Evolutionary conservation across 2,888 invertebrate genomes (phyloP).

Genomic region (Stenoptilia bipunctidactyla): DNA sequence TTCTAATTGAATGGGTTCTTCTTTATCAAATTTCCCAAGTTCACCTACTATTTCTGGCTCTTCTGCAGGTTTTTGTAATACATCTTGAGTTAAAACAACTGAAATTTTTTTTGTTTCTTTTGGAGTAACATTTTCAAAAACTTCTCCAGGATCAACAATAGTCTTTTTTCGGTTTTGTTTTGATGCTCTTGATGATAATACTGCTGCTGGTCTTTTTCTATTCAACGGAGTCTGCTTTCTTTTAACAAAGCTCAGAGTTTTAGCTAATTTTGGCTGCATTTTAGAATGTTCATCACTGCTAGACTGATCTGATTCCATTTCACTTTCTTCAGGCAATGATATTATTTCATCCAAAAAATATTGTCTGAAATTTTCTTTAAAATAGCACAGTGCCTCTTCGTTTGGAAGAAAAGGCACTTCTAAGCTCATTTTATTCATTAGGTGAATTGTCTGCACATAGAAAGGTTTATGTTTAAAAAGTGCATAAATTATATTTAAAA

Average conservation of each 20-base stretch:
- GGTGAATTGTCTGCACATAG: constrained; percentile 87
- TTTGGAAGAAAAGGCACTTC: constrained; percentile 82
- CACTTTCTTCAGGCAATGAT: constrained; percentile 30
- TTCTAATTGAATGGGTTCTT: constrained; percentile 25
- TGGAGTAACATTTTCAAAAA: constrained; percentile 46
- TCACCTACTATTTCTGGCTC: constrained; percentile 48
- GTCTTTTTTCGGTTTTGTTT: constrained; percentile 36
- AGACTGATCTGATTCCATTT: constrained; percentile 55
- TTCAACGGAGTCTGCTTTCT: constrained; percentile 46
- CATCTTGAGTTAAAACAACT: constrained; percentile 47
- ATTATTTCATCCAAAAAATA: constrained; percentile 32
- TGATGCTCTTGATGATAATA: constrained; percentile 25
- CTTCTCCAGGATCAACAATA: constrained; percentile 37
- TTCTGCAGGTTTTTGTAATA: constrained; percentile 35
- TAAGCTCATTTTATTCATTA: constrained; percentile 96
- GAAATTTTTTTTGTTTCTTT: constrained; percentile 56
- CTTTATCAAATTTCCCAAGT: constrained; percentile 53
- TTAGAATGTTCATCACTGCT: constrained; percentile 42
- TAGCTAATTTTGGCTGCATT: constrained; percentile 23
- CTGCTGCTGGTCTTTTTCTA: constrained; percentile 33
- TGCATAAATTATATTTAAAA: constrained; percentile 83
- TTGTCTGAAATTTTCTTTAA: constrained; percentile 42
- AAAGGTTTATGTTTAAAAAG: constrained; percentile 83
- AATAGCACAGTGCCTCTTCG: constrained; percentile 30
- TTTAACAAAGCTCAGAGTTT: constrained; percentile 26